Evolutionary conservation across 2,888 invertebrate genomes (phyloP).

Genomic region (Thymelicus lineola): DNA sequence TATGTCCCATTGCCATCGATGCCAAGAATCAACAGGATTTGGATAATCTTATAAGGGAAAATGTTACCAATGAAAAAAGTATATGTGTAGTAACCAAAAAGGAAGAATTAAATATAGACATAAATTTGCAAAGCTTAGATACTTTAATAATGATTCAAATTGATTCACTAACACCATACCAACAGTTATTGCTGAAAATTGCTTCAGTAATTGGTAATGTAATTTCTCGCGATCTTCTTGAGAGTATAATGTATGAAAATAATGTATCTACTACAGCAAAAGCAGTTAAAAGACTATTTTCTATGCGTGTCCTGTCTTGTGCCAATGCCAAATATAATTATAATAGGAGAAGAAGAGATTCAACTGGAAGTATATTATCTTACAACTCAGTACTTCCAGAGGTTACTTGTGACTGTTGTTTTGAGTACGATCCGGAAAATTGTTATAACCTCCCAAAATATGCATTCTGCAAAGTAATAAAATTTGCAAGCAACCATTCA

Average conservation of each 20-base stretch:
- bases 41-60: slow-evolving; percentile 58
- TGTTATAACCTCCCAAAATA: slow-evolving; percentile 75
- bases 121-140: slow-evolving; percentile 73
- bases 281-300: slow-evolving; percentile 84
- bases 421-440: slow-evolving; percentile 66
- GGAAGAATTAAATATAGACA: slow-evolving; percentile 66
- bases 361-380: slow-evolving; percentile 46
- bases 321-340: slow-evolving; percentile 64
- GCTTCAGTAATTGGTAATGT: slow-evolving; percentile 84
- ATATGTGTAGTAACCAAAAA: slow-evolving; percentile 69
- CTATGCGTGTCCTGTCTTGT: slow-evolving; percentile 83
- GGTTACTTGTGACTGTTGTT: slow-evolving; percentile 67
- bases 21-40: slow-evolving; percentile 59
- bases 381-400: slow-evolving; percentile 45
- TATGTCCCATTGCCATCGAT: slow-evolving; percentile 69
- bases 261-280: slow-evolving; percentile 72
- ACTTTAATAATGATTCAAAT: slow-evolving; percentile 82
- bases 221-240: slow-evolving; percentile 80
- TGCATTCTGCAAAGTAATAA: slow-evolving; percentile 84
- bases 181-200: slow-evolving; percentile 86
- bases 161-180: slow-evolving; percentile 84
- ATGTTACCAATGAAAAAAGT: slow-evolving; percentile 56
- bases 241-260: slow-evolving; percentile 83
- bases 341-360: slow-evolving; percentile 47
- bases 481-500: slow-evolving; percentile 81